These are phyloP conservation scores for Crenuchus spilurus DNA, from an alignment of 2,797 vertebrate genomes.

Conservation along the genomic window DNA sequence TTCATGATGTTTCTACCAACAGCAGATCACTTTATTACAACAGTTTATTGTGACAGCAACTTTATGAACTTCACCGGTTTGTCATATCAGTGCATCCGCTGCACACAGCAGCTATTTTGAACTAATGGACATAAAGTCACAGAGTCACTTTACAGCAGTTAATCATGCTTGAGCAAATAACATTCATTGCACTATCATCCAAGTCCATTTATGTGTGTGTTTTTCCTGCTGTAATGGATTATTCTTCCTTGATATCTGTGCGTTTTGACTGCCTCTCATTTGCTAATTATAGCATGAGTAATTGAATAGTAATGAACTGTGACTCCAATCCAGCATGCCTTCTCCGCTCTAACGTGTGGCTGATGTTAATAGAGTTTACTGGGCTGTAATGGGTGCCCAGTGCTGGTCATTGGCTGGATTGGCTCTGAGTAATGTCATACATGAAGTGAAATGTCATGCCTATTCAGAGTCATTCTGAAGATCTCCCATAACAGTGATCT, in stretches of 20 bases:
- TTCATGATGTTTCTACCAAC: no score
- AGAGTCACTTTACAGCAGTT: background rate
- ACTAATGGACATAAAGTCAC: no score
- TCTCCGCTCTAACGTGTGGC: slow-evolving; percentile 4
- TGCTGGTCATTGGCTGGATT: slow-evolving; percentile 1
- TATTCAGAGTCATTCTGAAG: background rate
- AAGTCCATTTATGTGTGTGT: slow-evolving; percentile 17
- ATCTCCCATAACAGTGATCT: background rate
- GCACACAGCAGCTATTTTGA: background rate
- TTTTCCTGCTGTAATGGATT: slow-evolving; percentile 23
- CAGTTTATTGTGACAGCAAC: no score
- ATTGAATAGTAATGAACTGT: slow-evolving; percentile 31
- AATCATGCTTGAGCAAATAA: slow-evolving; percentile 17
- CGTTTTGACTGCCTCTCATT: slow-evolving; percentile 6
- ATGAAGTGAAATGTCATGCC: background rate
- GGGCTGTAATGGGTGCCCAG: background rate
- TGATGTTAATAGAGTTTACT: slow-evolving; percentile 24
- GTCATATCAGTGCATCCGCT: no score
- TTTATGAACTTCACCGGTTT: no score
- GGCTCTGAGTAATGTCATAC: background rate
- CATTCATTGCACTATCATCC: slow-evolving; percentile 23
- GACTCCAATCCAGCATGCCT: background rate
- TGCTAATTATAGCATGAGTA: slow-evolving; percentile 20
- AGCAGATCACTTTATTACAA: background rate
- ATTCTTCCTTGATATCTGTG: slow-evolving; percentile 11